These are phyloP conservation scores for Drosophila ananassae DNA, from an alignment of 1,140 invertebrate genomes.

Conservation along the genomic window DNA sequence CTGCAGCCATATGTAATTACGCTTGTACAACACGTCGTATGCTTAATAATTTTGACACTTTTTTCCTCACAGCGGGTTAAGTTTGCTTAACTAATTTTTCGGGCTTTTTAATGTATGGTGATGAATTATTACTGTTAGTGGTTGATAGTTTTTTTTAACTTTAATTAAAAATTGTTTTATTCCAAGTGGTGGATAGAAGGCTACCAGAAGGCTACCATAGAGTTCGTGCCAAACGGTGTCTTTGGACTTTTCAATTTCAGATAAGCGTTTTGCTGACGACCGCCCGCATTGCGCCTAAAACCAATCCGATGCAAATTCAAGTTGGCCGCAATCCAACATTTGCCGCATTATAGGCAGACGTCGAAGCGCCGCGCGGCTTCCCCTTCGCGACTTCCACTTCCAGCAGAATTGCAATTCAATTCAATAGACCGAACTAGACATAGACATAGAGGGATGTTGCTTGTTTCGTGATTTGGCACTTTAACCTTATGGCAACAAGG, in stretches of 20 bases:
- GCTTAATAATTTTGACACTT: conserved; percentile 63
- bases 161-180: too few relatives aligned
- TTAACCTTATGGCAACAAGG: conserved; percentile 53
- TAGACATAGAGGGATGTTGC: conserved; percentile 32
- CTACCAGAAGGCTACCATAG: too few relatives aligned
- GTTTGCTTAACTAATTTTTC: conserved; percentile 50
- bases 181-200: too few relatives aligned
- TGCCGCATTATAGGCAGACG: conserved; percentile 69
- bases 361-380: neutral
- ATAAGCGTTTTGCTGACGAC: conserved; percentile 58
- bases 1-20: conserved; percentile 67
- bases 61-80: conserved; percentile 3
- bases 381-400: neutral
- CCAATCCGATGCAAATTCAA: conserved; percentile 70
- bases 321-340: conserved; percentile 74
- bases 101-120: conserved; percentile 28
- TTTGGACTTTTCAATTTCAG: conserved; percentile 65
- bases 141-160: conserved; percentile 1
- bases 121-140: conserved; percentile 19
- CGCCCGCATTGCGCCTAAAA: conserved; percentile 76
- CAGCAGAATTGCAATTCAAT: conserved; percentile 72
- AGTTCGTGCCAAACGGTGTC: neutral
- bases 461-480: conserved; percentile 72
- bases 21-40: conserved; percentile 75
- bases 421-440: conserved; percentile 64